These are phyloP conservation scores for Drosophila arawakana DNA, from an alignment of 1,140 invertebrate species.

Conservation along the genomic window DNA sequence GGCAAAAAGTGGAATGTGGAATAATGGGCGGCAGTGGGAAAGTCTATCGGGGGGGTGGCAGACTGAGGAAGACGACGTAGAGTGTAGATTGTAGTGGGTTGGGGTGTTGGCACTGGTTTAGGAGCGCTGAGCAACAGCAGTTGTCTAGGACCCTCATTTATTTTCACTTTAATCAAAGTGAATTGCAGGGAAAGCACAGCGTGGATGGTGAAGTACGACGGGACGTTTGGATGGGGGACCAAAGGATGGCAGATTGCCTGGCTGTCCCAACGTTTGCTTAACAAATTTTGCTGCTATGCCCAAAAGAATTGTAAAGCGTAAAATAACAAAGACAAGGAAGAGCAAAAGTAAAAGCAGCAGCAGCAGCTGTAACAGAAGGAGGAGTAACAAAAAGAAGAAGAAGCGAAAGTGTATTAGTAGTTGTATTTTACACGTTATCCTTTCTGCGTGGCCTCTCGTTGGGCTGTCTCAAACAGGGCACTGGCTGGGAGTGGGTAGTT, in stretches of 20 bases:
- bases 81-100: too few species aligned
- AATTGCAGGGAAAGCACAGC: slow-evolving; percentile 56
- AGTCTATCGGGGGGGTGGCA: not conserved
- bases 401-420: slow-evolving; percentile 59
- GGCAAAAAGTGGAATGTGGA: slow-evolving; percentile 33
- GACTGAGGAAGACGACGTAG: not conserved
- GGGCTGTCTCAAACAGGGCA: slow-evolving; percentile 1
- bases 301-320: slow-evolving; percentile 81
- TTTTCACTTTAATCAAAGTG: slow-evolving; percentile 83
- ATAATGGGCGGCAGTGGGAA: not conserved
- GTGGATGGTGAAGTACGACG: slow-evolving; percentile 38
- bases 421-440: slow-evolving; percentile 80
- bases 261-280: slow-evolving; percentile 54
- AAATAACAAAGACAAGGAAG: slow-evolving; percentile 76
- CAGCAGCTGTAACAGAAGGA: slow-evolving; percentile 12
- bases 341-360: slow-evolving; percentile 48
- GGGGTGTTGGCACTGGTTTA: slow-evolving; percentile 26
- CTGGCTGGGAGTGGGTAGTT: too few species aligned
- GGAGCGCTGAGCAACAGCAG: slow-evolving; percentile 51
- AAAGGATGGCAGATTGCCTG: not conserved
- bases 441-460: slow-evolving; percentile 41
- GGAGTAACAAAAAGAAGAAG: not conserved
- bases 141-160: slow-evolving; percentile 80
- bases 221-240: not conserved
- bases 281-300: slow-evolving; percentile 74